phyloP scores from a whole-genome alignment of 2,888 invertebrate genomes.

The Xestoiulus laeticollis region DNA sequence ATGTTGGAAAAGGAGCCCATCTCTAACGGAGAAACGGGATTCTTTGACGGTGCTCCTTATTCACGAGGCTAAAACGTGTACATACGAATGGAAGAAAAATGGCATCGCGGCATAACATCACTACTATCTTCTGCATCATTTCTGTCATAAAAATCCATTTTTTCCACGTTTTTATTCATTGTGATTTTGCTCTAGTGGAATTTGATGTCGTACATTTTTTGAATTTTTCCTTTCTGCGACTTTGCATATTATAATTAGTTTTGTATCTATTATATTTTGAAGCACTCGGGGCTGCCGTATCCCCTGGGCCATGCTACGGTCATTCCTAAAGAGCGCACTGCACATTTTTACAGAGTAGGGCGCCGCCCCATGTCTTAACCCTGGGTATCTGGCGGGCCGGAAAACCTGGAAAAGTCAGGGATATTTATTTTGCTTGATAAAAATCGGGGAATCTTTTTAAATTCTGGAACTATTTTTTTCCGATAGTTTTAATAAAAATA shows the following conservation, averaged over 20 bases:
- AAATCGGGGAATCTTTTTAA: not conserved
- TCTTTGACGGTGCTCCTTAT: slow-evolving; percentile 15
- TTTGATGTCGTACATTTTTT: not conserved
- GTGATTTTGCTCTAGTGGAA: slow-evolving; percentile 13
- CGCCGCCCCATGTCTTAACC: slow-evolving; percentile 28
- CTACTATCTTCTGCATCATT: slow-evolving; percentile 32
- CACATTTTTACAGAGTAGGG: not conserved
- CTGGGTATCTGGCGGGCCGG: slow-evolving; percentile 41
- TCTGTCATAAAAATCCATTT: slow-evolving; percentile 30
- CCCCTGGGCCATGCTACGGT: slow-evolving; percentile 20
- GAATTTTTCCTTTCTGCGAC: slow-evolving; percentile 29
- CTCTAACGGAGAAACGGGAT: not conserved
- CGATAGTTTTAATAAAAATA: slow-evolving; percentile 8
- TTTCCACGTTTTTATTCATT: slow-evolving; percentile 36
- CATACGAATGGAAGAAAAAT: not conserved
- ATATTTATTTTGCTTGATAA: slow-evolving; percentile 9
- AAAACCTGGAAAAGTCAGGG: slow-evolving; percentile 18
- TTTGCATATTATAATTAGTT: slow-evolving; percentile 42
- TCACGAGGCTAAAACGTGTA: not conserved
- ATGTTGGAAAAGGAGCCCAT: not conserved
- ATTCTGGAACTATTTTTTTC: slow-evolving; percentile 17
- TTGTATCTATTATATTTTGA: not conserved
- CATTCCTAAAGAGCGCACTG: slow-evolving; percentile 25
- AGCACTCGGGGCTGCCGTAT: not conserved
- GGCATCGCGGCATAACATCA: not conserved